Base-by-base conservation (phyloP, 2,113 vertebrate species). In the Grus americana region DNA sequence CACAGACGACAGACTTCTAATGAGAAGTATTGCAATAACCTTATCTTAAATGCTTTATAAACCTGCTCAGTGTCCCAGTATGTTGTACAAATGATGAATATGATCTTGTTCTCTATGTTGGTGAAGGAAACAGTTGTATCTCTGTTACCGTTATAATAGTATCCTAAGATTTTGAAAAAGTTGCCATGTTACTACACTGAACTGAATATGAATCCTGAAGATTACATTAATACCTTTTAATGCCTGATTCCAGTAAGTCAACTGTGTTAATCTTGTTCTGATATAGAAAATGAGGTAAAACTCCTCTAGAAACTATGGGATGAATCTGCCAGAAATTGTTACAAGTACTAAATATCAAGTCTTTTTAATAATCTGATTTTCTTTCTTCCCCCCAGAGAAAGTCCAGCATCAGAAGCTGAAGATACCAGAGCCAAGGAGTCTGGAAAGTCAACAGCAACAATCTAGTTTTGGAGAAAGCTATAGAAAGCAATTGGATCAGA, bases 381-480 rank as follows among this genome's bases (percentile, higher is more conserved):
- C 21, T 81, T 57, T 70, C 27, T 54, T 47, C 44, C 44, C 46
- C 46, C 50, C 66, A 98, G 98, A 97, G 92, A 91, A 97, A 95
- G 73, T 73, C 40, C 91, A 88, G 27, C 68, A 62, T 72, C 88
- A 88, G 52, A 94, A 98, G 24, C 78, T 73, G 70, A 97, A 95
- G 54, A 23, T 86, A 61, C 27, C 81, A 88, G 97, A 96, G n/a
- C 34, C 47, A 17, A 74, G 27, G 29, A 59, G 23, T 54, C 36
- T 73, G 59, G 94, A 98, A 95, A 96, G 34, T 75, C 92, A 92
- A 30, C 93, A 95, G 18, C 96, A 97, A 46, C 90, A 46, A 11
- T 79, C 79, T 61, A 84, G 79, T 92, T 95, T 82, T 82, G 38
- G 49, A 70, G 93, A 95, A 92, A 91, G 61, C 82, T 83, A 49